A percentile compares a stretch with the other conserved stretches of the same genome.
Conservation (phyloP, 2,797 vertebrate genomes). For the Mus minutoides region DNA sequence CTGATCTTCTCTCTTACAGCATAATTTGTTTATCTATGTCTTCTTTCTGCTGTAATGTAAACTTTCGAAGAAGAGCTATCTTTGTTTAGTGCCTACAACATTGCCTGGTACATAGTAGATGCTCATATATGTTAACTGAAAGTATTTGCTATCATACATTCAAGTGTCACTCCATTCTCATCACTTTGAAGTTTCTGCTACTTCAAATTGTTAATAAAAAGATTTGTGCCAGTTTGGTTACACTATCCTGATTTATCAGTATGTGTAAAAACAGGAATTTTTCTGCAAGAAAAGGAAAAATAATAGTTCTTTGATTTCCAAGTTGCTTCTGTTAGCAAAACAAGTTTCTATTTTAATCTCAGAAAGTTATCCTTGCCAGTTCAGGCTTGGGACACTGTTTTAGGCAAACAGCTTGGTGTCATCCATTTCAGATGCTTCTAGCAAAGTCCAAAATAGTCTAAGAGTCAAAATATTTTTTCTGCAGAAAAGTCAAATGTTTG, state of each 20-base stretch:
- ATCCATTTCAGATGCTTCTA: constrained; percentile 79
- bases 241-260: constrained; percentile 32
- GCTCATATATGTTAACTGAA: background rate
- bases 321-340: constrained; percentile 80
- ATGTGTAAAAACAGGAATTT: constrained; percentile 65
- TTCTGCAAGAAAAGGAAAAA: constrained; percentile 58
- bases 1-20: background rate
- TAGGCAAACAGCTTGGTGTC: constrained; percentile 83
- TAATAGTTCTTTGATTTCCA: constrained; percentile 75
- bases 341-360: constrained; percentile 83
- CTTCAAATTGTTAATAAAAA: constrained; percentile 57
- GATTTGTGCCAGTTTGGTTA: constrained; percentile 41
- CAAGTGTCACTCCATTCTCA: background rate
- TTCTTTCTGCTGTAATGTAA: background rate
- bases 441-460: constrained; percentile 76
- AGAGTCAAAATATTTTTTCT: constrained; percentile 79
- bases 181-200: constrained; percentile 40
- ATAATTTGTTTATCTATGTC: background rate
- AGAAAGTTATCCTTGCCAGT: constrained; percentile 72
- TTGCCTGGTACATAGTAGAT: background rate
- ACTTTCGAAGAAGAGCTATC: background rate
- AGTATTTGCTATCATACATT: background rate
- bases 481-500: constrained; percentile 63
- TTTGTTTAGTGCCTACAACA: background rate
- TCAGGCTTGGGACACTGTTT: constrained; percentile 79